These are phyloP conservation scores for Drosophila athabasca DNA, from an alignment of 1,140 invertebrate species.

Conservation along the genomic window DNA sequence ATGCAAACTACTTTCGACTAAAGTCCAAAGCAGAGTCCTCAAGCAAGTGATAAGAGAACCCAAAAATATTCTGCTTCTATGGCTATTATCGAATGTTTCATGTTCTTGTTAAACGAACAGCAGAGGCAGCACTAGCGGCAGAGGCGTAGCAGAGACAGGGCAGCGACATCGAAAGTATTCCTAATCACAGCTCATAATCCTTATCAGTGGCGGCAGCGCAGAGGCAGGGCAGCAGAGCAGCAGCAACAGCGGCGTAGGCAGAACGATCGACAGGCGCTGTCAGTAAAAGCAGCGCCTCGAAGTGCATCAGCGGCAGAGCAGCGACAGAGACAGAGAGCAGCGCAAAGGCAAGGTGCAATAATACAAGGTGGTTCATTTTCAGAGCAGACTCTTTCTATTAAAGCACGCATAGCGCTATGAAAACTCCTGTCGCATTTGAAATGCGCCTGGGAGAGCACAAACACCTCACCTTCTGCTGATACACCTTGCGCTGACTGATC, in stretches of 20 bases:
- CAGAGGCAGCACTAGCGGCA: not conserved
- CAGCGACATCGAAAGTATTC: conserved; percentile 13
- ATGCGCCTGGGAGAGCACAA: too few species aligned
- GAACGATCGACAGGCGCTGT: too few species aligned
- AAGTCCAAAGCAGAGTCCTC: conserved; percentile 44
- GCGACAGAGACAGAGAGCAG: too few species aligned
- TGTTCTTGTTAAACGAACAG: conserved; percentile 20
- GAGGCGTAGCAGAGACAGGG: not conserved
- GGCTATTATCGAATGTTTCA: conserved; percentile 53
- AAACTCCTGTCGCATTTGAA: too few species aligned
- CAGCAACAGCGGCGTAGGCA: conserved; percentile 1
- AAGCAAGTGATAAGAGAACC: conserved; percentile 36
- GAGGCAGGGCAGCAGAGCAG: not conserved
- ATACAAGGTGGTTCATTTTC: too few species aligned
- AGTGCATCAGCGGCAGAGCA: too few species aligned
- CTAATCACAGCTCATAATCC: conserved; percentile 51
- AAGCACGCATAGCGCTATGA: too few species aligned
- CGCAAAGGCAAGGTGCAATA: too few species aligned
- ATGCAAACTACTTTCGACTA: conserved; percentile 39
- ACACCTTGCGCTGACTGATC: conserved; percentile 4
- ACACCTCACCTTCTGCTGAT: not conserved
- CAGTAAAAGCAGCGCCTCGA: too few species aligned
- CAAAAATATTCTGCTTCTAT: conserved; percentile 35
- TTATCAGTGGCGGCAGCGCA: conserved; percentile 37
- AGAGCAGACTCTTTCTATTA: too few species aligned